Base-by-base conservation (phyloP, 53 echinoderm and acorn worm genomes). In the Glandiceps talaboti region DNA sequence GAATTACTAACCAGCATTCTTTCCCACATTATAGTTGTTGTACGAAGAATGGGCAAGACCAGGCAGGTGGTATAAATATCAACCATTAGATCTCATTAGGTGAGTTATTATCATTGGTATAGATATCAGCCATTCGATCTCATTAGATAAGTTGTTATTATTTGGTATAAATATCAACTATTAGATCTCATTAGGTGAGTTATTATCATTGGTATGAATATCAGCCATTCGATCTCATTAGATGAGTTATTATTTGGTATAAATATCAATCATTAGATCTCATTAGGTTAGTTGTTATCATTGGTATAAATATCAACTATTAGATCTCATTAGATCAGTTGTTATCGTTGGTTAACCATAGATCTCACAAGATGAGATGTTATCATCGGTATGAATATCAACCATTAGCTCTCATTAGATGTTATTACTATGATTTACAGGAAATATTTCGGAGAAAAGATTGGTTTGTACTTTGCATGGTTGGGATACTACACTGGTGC, bases 271-370 rank as follows among this genome's bases (percentile, higher is more conserved):
- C 96, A 0, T 77, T 96, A 31, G 85, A 96, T 78, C 90, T 90
- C 25, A 83, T 96, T 87, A 92, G 96, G 96, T 96, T 79, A 32
- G 73, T 27, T 20, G n/a, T n/a, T n/a, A n/a, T n/a, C n/a, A n/a
- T n/a, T n/a, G n/a, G n/a, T n/a, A n/a, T n/a, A n/a, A n/a, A n/a
- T n/a, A n/a, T n/a, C n/a, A n/a, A n/a, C n/a, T n/a, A n/a, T n/a
- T n/a, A n/a, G n/a, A n/a, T n/a, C n/a, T n/a, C n/a, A n/a, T n/a
- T n/a, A n/a, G n/a, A n/a, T n/a, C n/a, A n/a, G n/a, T n/a, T n/a
- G n/a, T n/a, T n/a, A n/a, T n/a, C n/a, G n/a, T n/a, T n/a, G 92
- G 92, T 86, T 96, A 96, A 90, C 92, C 92, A 88, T 96, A 31
- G 85, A 96, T 78, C 90, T 90, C 25, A 83, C 92, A 87, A 92